Evolutionary conservation across 2,113 vertebrate species (phyloP).

Genomic region (Micronycteris hirsuta): DNA sequence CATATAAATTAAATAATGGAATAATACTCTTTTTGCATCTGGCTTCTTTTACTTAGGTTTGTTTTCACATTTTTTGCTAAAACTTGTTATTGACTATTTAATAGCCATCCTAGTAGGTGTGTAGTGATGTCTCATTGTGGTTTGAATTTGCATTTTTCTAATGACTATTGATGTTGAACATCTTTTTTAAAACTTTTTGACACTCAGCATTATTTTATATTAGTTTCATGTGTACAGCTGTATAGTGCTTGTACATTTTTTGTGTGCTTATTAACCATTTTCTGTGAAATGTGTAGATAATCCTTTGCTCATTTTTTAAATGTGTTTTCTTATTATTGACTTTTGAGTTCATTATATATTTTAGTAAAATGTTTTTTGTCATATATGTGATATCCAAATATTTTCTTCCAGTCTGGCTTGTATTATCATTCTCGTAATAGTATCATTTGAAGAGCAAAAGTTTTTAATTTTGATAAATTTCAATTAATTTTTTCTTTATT

Average conservation of each 20-base stretch:
- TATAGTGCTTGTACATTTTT: not conserved
- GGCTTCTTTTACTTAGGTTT: not conserved
- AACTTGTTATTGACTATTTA: not conserved
- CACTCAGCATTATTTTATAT: not conserved
- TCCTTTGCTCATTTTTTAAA: not conserved
- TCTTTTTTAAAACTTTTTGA: not conserved
- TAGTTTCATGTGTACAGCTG: not conserved
- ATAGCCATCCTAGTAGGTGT: not conserved
- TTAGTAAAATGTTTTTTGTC: not conserved
- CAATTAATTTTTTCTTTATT: not conserved
- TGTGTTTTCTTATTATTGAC: not conserved
- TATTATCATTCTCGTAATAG: not conserved
- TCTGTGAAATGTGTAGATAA: not conserved
- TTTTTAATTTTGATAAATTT: conserved; percentile 18
- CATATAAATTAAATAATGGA: not conserved
- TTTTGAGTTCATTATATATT: conserved; percentile 12
- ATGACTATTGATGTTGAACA: not conserved
- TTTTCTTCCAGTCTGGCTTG: not conserved
- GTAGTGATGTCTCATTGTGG: not conserved
- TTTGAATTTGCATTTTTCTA: conserved; percentile 11
- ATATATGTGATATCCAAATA: not conserved
- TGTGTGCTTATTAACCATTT: not conserved
- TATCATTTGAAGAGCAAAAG: not conserved
- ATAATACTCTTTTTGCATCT: not conserved
- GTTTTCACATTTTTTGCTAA: not conserved